A percentile compares a stretch with the other conserved stretches of the same genome.
phyloP scores from a whole-genome alignment of 2,797 vertebrate genomes.

The Pipistrellus nathusii region DNA sequence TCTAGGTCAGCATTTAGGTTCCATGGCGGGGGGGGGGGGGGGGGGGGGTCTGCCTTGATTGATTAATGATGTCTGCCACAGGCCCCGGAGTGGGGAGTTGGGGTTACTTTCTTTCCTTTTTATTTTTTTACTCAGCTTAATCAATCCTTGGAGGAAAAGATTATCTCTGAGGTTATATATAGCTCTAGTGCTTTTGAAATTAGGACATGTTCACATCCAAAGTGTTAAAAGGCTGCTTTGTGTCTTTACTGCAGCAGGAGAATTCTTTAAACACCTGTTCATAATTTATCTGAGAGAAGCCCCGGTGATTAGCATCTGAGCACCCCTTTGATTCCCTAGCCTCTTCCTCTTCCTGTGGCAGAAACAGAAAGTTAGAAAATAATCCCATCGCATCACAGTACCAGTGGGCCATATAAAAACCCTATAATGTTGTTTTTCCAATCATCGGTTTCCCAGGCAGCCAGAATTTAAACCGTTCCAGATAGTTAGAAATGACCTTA shows the following conservation, averaged over 20 bases:
- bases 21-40: neutral
- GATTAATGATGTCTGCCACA: slow-evolving; percentile 59
- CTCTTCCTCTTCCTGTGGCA: slow-evolving; percentile 65
- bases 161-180: slow-evolving; percentile 22
- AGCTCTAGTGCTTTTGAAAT: slow-evolving; percentile 56
- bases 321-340: neutral
- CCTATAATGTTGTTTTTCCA: slow-evolving; percentile 54
- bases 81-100: neutral
- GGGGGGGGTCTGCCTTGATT: neutral
- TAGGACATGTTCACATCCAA: slow-evolving; percentile 57
- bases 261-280: slow-evolving; percentile 66
- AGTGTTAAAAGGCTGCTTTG: slow-evolving; percentile 61
- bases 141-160: slow-evolving; percentile 52
- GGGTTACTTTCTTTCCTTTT: neutral
- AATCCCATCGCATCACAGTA: slow-evolving; percentile 46
- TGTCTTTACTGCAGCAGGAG: slow-evolving; percentile 50
- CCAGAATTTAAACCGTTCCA: neutral
- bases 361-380: slow-evolving; percentile 67
- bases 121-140: slow-evolving; percentile 4
- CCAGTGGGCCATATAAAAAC: slow-evolving; percentile 61
- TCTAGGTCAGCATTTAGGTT: neutral
- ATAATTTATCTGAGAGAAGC: slow-evolving; percentile 60
- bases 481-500: neutral
- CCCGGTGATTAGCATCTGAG: slow-evolving; percentile 51
- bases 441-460: slow-evolving; percentile 40